A percentile compares a stretch with the other conserved stretches of the same genome.
phyloP scores from a whole-genome alignment of 2,888 invertebrate genomes.

The Epistrophella euchroma region DNA sequence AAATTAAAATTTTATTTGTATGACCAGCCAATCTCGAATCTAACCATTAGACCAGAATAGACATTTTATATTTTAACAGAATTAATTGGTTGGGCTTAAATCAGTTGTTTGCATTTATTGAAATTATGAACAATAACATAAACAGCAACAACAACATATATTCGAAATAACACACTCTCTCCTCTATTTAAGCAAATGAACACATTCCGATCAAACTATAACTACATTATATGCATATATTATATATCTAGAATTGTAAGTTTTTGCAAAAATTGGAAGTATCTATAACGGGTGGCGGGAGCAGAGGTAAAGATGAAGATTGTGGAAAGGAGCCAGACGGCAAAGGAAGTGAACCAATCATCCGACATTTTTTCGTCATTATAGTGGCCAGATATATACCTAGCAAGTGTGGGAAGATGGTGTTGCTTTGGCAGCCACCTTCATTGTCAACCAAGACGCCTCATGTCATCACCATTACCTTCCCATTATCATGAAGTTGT shows the following conservation, averaged over 20 bases:
- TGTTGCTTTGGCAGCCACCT: conserved; percentile 64
- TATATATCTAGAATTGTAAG: background rate
- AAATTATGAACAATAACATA: background rate
- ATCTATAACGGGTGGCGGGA: background rate
- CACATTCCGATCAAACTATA: background rate
- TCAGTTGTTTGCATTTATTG: conserved; percentile 5
- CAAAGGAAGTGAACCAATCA: conserved; percentile 9
- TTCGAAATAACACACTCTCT: background rate
- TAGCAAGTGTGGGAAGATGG: conserved; percentile 43
- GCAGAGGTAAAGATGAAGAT: background rate
- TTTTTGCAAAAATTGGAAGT: background rate
- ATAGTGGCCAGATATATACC: background rate
- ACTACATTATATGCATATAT: too few species aligned
- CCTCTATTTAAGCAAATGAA: background rate
- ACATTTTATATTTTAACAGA: background rate
- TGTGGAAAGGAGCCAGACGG: background rate
- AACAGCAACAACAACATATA: conserved; percentile 2
- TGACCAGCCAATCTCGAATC: conserved; percentile 22
- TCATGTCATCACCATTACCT: conserved; percentile 12
- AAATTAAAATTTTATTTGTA: conserved; percentile 38
- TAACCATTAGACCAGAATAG: background rate
- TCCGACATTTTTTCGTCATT: conserved; percentile 9
- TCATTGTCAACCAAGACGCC: conserved; percentile 16
- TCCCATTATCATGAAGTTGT: conserved; percentile 4
- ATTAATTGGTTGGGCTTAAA: background rate